Evolutionary conservation across 2,888 invertebrate genomes (phyloP), one percentile per base, ranked within the genome.

Genomic region (Acanthosepion esculentum): DNA sequence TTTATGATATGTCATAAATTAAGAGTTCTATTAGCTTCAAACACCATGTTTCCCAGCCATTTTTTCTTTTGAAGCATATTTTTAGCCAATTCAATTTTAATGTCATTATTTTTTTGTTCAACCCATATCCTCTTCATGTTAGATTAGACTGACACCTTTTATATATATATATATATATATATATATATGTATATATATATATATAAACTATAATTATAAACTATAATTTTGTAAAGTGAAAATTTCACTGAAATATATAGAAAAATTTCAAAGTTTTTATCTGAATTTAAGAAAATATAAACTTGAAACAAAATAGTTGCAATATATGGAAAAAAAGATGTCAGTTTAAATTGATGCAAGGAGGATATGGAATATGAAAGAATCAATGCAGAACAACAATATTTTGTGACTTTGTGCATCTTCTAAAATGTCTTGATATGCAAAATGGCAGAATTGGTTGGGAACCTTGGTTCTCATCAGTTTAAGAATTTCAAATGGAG

Each of bases 391-490:
- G 15, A 29, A n/a, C 78, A 78, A n/a, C 10, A 78, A 7, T 20
- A 59, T 23, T 23, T 20, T 20, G 7, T 59, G 23, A 20, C 6
- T 59, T 59, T 59, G 20, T 6, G 23, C 23, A 59, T 23, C 23
- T 20, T 59, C 23, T 20, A 7, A 23, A 23, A 6, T 23, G 20
- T 23, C 23, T 59, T 55, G 29, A 64, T 78, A 29, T 78, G 10
- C 8, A 29, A 78, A 29, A n/a, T 78, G 29, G 29, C n/a, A 78
- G 78, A 78, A 12, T 18, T n/a, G 78, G 78, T 78, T 78, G 78
- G 78, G 78, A 78, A 78, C 78, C 78, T 78, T n/a, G n/a, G n/a
- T 78, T 78, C 18, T 78, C n/a, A 78, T 78, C 78, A 78, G 78
- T 78, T 15, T 12, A n/a, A n/a, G 12, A 33, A 78, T 78, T 78